Conservation (phyloP, 2,797 vertebrate species). For the Pachyuromys duprasi region DNA sequence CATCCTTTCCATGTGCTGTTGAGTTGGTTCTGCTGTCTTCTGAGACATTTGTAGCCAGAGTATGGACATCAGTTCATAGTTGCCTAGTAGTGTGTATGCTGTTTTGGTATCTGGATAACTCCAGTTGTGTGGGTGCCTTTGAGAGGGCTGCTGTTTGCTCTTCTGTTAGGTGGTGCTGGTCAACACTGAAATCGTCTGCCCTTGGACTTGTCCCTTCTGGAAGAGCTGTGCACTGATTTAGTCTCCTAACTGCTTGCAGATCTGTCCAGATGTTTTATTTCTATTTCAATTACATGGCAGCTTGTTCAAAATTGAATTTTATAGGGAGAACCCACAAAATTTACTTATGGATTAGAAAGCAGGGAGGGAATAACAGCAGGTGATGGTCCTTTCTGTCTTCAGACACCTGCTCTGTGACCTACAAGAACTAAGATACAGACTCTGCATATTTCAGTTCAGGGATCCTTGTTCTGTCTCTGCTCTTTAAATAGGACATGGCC, state of each 20-base stretch:
- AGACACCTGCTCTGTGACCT: background rate
- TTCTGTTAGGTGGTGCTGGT: background rate
- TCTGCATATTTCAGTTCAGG: background rate
- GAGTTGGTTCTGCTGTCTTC: background rate
- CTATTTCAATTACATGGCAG: background rate
- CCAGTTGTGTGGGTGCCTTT: background rate
- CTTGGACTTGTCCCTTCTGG: background rate
- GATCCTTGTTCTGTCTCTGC: background rate
- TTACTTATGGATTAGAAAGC: background rate
- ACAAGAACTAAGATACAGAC: background rate
- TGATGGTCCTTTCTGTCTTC: no score
- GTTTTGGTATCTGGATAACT: background rate
- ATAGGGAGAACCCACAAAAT: background rate
- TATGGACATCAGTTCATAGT: background rate
- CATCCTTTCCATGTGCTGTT: background rate
- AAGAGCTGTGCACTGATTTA: background rate
- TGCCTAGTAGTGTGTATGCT: background rate
- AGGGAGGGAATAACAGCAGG: background rate
- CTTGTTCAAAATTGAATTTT: background rate
- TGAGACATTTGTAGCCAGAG: background rate
- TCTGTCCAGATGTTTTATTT: conserved; percentile 5
- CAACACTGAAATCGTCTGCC: background rate
- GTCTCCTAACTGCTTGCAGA: background rate
- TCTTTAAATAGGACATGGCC: background rate
- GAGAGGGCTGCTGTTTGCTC: background rate